These are phyloP conservation scores for Synergus japonicus DNA, from an alignment of 2,888 invertebrate genomes.

Conservation along the genomic window DNA sequence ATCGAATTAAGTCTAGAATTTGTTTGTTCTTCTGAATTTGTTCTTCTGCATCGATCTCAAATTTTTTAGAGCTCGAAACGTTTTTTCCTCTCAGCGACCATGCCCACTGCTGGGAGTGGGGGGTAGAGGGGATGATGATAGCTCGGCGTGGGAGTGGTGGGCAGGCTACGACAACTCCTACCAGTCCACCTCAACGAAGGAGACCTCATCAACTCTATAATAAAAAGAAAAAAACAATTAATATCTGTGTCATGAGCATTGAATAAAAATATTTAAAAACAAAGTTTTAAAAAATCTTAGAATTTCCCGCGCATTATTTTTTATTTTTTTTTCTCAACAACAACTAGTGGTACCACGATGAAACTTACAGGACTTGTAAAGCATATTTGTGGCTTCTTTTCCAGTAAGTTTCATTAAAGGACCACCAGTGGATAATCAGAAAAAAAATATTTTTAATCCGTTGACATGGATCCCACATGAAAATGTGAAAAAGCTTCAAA, in stretches of 20 bases:
- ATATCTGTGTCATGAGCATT: neutral
- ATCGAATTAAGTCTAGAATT: neutral
- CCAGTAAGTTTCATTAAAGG: too few relatives aligned
- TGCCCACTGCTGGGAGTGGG: slow-evolving; percentile 81
- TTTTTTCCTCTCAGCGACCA: slow-evolving; percentile 87
- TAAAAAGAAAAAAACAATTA: slow-evolving; percentile 21
- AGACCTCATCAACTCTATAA: slow-evolving; percentile 81
- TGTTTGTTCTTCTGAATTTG: neutral
- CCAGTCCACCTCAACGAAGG: slow-evolving; percentile 75
- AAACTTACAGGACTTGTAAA: too few relatives aligned
- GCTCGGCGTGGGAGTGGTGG: slow-evolving; percentile 72
- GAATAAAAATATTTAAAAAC: neutral
- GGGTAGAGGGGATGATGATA: slow-evolving; percentile 72
- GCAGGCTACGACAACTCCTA: slow-evolving; percentile 77
- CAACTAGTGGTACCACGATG: too few relatives aligned
- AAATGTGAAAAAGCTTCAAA: slow-evolving; percentile 39
- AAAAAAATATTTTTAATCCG: too few relatives aligned
- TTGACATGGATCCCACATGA: neutral
- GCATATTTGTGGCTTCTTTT: too few relatives aligned
- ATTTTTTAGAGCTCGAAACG: slow-evolving; percentile 81
- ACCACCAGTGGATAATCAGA: too few relatives aligned
- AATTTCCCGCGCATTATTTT: neutral
- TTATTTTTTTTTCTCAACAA: too few relatives aligned
- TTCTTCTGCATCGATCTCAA: slow-evolving; percentile 45
- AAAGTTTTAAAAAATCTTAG: neutral